phyloP scores from a whole-genome alignment of 2,888 invertebrate genomes.

The Halictus ligatus region DNA sequence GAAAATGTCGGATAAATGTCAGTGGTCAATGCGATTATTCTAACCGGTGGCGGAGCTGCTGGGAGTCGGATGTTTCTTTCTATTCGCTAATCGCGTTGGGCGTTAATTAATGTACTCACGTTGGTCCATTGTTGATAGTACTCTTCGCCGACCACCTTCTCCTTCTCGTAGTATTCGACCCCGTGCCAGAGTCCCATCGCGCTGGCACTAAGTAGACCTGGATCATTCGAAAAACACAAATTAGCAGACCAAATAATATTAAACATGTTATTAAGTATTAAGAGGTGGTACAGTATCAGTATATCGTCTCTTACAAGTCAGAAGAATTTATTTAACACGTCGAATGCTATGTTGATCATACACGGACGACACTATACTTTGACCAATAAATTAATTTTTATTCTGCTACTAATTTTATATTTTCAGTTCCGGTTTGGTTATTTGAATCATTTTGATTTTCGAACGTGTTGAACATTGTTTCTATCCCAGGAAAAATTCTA shows the following conservation, averaged over 20 bases:
- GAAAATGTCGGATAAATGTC: slow-evolving; percentile 26
- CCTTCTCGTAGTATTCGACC: slow-evolving; percentile 97
- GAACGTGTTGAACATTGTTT: too few species aligned
- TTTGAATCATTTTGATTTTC: too few species aligned
- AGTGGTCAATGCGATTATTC: background rate
- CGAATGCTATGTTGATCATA: too few species aligned
- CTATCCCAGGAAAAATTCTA: too few species aligned
- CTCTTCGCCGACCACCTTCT: slow-evolving; percentile 96
- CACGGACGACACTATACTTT: too few species aligned
- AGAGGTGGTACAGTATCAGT: too few species aligned
- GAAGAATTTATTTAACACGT: too few species aligned
- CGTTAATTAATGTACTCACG: slow-evolving; percentile 87
- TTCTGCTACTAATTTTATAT: too few species aligned
- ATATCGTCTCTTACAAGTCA: too few species aligned
- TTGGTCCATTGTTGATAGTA: slow-evolving; percentile 96
- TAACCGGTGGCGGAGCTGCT: background rate
- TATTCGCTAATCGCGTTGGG: background rate
- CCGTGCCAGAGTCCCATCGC: slow-evolving; percentile 99
- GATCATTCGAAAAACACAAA: slow-evolving; percentile 23
- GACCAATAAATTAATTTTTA: too few species aligned
- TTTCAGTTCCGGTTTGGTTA: too few species aligned
- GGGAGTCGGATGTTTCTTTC: background rate
- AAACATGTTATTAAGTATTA: background rate
- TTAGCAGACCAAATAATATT: background rate
- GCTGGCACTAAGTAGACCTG: slow-evolving; percentile 95